phyloP scores from a whole-genome alignment of 2,888 invertebrate genomes.

The Tetheella fluctuosa region DNA sequence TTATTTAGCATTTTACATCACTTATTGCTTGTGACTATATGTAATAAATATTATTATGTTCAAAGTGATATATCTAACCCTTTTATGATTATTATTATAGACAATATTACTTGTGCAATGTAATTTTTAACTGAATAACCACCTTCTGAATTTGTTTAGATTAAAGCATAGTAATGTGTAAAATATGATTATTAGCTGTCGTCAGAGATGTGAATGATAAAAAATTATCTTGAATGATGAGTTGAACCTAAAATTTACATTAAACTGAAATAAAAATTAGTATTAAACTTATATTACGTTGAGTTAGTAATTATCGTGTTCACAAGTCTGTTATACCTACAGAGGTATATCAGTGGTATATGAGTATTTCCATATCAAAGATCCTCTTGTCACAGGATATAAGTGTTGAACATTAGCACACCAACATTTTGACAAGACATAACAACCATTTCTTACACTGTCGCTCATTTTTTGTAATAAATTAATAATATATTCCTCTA shows the following conservation, averaged over 20 bases:
- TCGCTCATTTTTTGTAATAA: background rate
- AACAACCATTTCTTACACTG: too few relatives aligned
- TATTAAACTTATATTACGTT: background rate
- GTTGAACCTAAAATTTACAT: background rate
- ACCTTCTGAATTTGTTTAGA: slow-evolving; percentile 34
- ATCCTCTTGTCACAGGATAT: too few relatives aligned
- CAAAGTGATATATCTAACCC: slow-evolving; percentile 30
- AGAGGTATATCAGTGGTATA: too few relatives aligned
- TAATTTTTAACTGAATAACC: slow-evolving; percentile 39
- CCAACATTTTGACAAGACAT: too few relatives aligned
- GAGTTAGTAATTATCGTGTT: background rate
- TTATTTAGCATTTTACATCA: slow-evolving; percentile 18
- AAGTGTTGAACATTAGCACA: too few relatives aligned
- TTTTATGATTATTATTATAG: slow-evolving; percentile 31
- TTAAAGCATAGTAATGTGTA: slow-evolving; percentile 19
- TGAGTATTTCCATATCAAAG: too few relatives aligned
- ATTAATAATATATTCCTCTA: background rate
- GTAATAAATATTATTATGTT: slow-evolving; percentile 10
- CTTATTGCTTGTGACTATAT: slow-evolving; percentile 47
- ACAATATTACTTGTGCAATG: slow-evolving; percentile 48
- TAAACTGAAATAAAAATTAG: background rate
- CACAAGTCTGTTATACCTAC: too few relatives aligned
- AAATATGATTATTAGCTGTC: background rate
- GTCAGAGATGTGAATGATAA: too few relatives aligned
- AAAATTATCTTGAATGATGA: too few relatives aligned